A percentile compares a stretch with the other conserved stretches of the same genome.
Conservation (phyloP, 2,797 vertebrate species). For the Dendrocincla fuliginosa region DNA sequence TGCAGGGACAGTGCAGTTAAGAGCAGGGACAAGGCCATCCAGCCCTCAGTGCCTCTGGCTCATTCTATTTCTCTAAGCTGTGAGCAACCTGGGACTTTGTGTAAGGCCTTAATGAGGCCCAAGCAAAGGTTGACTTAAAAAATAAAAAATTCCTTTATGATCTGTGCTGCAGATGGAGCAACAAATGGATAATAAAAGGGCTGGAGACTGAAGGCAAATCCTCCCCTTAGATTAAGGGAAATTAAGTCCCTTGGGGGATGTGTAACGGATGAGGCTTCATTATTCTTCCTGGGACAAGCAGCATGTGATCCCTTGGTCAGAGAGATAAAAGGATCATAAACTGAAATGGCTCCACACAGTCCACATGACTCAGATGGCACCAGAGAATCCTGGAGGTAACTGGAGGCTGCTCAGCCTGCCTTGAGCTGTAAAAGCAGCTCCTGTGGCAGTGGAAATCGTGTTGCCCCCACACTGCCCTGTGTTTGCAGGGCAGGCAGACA, state of each 20-base stretch:
- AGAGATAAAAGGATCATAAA: slow-evolving; percentile 36
- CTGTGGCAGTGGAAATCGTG: background rate
- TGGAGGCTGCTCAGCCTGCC: background rate
- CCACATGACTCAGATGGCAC: background rate
- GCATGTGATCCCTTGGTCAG: background rate
- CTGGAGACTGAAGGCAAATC: slow-evolving; percentile 29
- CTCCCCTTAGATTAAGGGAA: slow-evolving; percentile 39
- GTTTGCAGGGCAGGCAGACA: background rate
- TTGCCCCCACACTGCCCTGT: background rate
- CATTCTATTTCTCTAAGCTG: background rate
- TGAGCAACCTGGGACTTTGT: background rate
- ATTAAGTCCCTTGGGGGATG: slow-evolving; percentile 35
- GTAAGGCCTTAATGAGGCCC: background rate
- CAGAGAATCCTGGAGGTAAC: background rate
- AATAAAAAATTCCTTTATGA: slow-evolving; percentile 40
- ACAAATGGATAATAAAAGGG: slow-evolving; percentile 36
- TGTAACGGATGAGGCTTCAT: slow-evolving; percentile 23
- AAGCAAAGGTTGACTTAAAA: slow-evolving; percentile 40
- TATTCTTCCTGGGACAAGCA: slow-evolving; percentile 16
- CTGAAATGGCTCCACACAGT: background rate
- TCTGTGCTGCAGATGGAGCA: slow-evolving; percentile 11
- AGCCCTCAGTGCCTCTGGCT: background rate
- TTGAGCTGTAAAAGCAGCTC: background rate
- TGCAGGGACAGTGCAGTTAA: background rate
- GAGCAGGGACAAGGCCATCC: background rate